A percentile compares a stretch with the other conserved stretches of the same genome.
Evolutionary conservation across 2,113 vertebrate genomes (phyloP).

Genomic region (Daboia siamensis): DNA sequence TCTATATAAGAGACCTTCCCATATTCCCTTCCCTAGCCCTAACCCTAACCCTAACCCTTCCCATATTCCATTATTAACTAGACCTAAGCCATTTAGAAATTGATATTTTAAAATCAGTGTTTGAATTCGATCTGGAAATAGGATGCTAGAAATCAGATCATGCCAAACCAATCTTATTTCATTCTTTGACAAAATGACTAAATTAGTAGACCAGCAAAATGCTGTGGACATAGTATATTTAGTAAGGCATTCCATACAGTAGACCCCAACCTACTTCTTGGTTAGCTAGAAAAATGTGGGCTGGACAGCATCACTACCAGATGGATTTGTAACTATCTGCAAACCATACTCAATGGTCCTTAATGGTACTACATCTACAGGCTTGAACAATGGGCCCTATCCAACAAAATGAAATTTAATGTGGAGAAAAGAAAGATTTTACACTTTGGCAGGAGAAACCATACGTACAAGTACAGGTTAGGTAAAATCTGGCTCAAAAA

Average conservation of each 20-base stretch:
- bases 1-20: background rate
- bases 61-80: background rate
- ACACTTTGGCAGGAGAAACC: too few relatives aligned
- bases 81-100: background rate
- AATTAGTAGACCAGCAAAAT: background rate
- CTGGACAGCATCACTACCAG: background rate
- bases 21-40: background rate
- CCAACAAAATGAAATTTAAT: background rate
- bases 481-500: background rate
- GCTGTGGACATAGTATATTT: background rate
- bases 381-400: background rate
- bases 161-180: background rate
- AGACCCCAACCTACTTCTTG: background rate
- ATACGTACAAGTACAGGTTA: background rate
- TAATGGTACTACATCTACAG: background rate
- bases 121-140: background rate
- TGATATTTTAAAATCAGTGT: background rate
- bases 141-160: background rate
- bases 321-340: background rate
- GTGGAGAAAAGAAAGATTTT: too few relatives aligned
- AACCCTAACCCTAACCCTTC: background rate
- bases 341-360: background rate
- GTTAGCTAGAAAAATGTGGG: background rate
- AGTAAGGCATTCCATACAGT: background rate
- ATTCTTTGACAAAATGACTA: background rate